These are phyloP conservation scores for Oreotragus oreotragus DNA, from an alignment of 2,113 vertebrate genomes.

Conservation along the genomic window DNA sequence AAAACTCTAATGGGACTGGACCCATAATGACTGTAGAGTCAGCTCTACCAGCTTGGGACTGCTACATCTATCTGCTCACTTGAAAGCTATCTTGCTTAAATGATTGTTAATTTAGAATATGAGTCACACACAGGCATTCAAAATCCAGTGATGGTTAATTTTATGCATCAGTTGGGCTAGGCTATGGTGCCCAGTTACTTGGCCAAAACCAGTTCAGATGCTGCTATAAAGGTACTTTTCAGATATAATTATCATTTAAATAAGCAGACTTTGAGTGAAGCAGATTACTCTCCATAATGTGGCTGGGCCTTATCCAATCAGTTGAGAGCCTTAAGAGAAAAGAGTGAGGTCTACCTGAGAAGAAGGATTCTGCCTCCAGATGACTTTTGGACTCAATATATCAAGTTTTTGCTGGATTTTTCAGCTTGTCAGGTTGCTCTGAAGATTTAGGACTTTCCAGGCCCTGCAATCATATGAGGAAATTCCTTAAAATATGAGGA, in stretches of 20 bases:
- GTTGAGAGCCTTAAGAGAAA: neutral
- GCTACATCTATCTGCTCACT: neutral
- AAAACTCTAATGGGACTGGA: neutral
- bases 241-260: neutral
- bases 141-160: neutral
- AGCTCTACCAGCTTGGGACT: neutral
- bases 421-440: neutral
- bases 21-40: neutral
- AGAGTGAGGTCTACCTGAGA: neutral
- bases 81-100: neutral
- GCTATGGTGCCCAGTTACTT: neutral
- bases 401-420: neutral
- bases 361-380: neutral
- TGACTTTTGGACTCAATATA: neutral
- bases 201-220: neutral
- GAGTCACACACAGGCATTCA: neutral
- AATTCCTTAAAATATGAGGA: neutral
- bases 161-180: neutral
- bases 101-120: neutral
- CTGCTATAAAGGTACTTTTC: neutral
- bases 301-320: neutral
- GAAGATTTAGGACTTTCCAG: neutral
- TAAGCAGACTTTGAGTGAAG: neutral
- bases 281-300: neutral
- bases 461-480: neutral